Evolutionary conservation across 2,888 invertebrate species (phyloP), one percentile per base, ranked within the genome.

Genomic region (Limenitis camilla): DNA sequence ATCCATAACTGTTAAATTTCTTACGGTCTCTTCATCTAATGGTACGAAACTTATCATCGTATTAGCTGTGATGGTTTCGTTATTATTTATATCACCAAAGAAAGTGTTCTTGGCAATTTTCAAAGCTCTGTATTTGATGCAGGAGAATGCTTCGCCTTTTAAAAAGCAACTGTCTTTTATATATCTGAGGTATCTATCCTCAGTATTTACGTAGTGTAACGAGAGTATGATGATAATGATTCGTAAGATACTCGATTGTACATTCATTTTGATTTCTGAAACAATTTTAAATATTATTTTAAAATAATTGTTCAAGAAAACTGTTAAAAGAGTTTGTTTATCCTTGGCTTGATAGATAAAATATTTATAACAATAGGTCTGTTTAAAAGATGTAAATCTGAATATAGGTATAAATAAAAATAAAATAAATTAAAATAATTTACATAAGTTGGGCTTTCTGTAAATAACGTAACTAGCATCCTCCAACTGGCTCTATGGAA

Each of bases 101-200:
- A 87, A 67, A 0, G 85, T 75, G 27, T 71, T 80, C 45, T 78
- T 82, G 0, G 83, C 82, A 32, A 86, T 74, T 72, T 84, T 86
- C 1, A 87, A 58, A 0, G 85, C 87, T 69, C 80, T 82, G 36
- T 85, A 87, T 61, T 87, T 87, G 28, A 87, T 71, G 46, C 87
- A 87, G 1, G 80, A 78, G 43, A 87, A 48, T 0, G 85, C 86
- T 62, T 87, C 87, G 0, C 82, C 80, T 61, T 72, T 66, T 0
- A 80, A 40, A 9, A 81, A 79, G 58, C 87, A 87, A 56, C 78
- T 76, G 50, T 87, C 84, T 76, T 85, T 86, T 33, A 87, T 79
- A 55, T 74, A 81, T 2, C 80, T 67, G 0, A 86, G 64, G 55
- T 87, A 87, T 0, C 78, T 81, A n/a, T 85, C 78, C 68, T 85